Conservation (phyloP, 2,888 invertebrate species). For the Drosophila pseudotalamancana region DNA sequence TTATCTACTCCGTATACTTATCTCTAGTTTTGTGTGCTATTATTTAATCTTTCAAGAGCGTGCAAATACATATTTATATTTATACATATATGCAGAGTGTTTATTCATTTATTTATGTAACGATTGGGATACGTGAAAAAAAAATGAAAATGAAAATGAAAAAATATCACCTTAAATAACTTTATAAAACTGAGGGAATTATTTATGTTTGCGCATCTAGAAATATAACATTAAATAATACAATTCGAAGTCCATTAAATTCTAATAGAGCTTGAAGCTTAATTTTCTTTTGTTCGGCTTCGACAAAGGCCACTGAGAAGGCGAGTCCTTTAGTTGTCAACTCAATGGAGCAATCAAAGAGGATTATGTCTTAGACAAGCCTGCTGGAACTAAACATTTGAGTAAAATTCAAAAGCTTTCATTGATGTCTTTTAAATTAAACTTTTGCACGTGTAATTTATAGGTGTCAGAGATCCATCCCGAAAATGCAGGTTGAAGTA, state of each 20-base stretch:
- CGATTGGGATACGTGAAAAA: too few relatives aligned
- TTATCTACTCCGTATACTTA: slow-evolving; percentile 28
- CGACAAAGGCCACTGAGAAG: neutral
- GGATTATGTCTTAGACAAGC: slow-evolving; percentile 33
- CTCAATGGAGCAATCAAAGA: slow-evolving; percentile 31
- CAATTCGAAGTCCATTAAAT: slow-evolving; percentile 7
- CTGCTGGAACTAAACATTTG: neutral
- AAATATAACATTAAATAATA: neutral
- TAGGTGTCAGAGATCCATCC: too few relatives aligned
- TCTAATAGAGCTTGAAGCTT: slow-evolving; percentile 7
- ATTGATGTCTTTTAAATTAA: slow-evolving; percentile 1
- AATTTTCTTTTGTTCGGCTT: slow-evolving; percentile 17
- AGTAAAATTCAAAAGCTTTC: slow-evolving; percentile 2
- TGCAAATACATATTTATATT: neutral
- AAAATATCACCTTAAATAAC: too few relatives aligned
- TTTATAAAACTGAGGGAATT: too few relatives aligned
- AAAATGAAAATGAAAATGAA: too few relatives aligned
- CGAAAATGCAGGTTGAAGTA: too few relatives aligned
- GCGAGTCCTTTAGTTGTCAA: slow-evolving; percentile 6
- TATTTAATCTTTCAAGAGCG: slow-evolving; percentile 23
- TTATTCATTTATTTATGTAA: too few relatives aligned
- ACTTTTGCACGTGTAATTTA: too few relatives aligned
- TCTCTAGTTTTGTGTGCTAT: slow-evolving; percentile 20
- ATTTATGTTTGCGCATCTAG: neutral
- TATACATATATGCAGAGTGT: neutral